Evolutionary conservation across 2,113 vertebrate species (phyloP).

Genomic region (Macaca fascicularis): DNA sequence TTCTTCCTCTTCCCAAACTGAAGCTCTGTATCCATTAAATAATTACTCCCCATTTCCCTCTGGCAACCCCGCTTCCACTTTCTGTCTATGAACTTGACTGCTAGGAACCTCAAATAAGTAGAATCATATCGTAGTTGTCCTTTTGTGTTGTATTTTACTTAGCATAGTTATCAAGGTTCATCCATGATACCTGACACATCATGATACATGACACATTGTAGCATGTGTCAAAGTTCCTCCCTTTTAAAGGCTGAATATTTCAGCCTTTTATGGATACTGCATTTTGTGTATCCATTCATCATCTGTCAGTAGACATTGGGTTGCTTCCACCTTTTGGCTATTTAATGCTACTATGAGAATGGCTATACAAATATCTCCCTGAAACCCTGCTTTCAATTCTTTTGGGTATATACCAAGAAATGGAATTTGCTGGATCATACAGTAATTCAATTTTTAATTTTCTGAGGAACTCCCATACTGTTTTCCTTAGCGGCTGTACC

Average conservation of each 20-base stretch:
- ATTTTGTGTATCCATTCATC: not conserved
- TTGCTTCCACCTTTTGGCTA: not conserved
- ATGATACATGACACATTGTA: not conserved
- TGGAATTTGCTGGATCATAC: not conserved
- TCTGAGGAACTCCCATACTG: not conserved
- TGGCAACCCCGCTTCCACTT: not conserved
- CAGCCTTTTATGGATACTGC: not conserved
- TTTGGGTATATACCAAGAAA: not conserved
- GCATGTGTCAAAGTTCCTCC: not conserved
- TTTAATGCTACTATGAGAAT: not conserved
- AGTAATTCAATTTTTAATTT: constrained; percentile 5
- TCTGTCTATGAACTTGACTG: not conserved
- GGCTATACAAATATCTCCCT: not conserved
- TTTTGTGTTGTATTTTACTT: not conserved
- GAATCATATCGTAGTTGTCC: not conserved
- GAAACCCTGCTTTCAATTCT: not conserved
- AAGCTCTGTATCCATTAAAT: not conserved
- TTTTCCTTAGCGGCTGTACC: not conserved
- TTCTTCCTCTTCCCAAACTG: not conserved
- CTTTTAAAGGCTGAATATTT: not conserved
- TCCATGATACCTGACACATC: not conserved
- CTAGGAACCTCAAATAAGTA: not conserved
- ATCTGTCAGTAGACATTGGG: not conserved
- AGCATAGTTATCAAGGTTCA: not conserved
- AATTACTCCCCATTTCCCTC: not conserved